Evolutionary conservation across 2,113 vertebrate genomes (phyloP).

Genomic region (Emydura subglobosa): DNA sequence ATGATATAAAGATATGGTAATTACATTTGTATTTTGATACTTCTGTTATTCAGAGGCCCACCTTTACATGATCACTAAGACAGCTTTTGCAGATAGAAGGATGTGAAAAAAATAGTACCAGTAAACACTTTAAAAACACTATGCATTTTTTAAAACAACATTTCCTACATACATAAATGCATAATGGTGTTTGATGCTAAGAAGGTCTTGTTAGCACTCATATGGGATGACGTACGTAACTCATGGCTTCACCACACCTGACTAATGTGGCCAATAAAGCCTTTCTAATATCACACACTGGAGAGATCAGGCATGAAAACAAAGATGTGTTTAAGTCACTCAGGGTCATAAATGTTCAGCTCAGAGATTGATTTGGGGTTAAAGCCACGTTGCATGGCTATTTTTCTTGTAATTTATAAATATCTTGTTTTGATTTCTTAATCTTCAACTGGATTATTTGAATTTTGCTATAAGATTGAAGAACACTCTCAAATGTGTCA

Average conservation of each 20-base stretch:
- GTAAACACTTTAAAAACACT: not conserved
- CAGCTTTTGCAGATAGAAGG: not conserved
- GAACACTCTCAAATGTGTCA: not conserved
- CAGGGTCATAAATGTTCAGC: not conserved
- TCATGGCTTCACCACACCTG: not conserved
- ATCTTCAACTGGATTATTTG: not conserved
- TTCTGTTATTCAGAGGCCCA: conserved; percentile 3
- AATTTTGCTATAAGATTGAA: not conserved
- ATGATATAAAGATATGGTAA: not conserved
- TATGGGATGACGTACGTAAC: not conserved
- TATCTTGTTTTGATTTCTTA: not conserved
- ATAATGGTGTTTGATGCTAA: not conserved
- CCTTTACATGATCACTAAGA: not conserved
- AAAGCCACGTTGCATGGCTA: not conserved
- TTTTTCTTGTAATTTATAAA: not conserved
- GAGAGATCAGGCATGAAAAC: not conserved
- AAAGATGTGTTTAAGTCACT: not conserved
- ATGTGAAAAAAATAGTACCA: not conserved
- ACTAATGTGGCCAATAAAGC: not conserved
- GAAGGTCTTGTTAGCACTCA: not conserved
- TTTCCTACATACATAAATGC: not conserved
- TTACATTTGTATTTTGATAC: not conserved
- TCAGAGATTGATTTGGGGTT: not conserved
- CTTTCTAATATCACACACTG: not conserved
- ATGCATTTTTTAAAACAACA: not conserved